A percentile compares a stretch with the other conserved stretches of the same genome.
These are phyloP conservation scores for Passerculus sandwichensis DNA, from an alignment of 2,797 vertebrate species.

Conservation along the genomic window DNA sequence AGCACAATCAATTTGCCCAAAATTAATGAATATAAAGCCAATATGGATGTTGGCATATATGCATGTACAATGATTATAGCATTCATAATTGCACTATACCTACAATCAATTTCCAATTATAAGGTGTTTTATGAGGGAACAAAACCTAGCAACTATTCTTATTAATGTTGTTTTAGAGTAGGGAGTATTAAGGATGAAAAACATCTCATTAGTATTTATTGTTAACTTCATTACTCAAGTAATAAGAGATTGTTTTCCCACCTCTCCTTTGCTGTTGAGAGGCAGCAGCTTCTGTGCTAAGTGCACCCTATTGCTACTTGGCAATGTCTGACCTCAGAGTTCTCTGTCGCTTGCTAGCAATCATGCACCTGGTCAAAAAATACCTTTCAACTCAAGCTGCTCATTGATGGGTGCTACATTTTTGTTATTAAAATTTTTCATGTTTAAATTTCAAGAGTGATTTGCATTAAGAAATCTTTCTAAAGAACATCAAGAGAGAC, in stretches of 20 bases:
- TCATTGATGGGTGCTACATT: slow-evolving; percentile 13
- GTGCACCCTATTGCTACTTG: slow-evolving; percentile 34
- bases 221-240: slow-evolving; percentile 78
- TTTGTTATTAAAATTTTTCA: slow-evolving; percentile 59
- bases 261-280: not conserved
- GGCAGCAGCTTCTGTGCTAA: slow-evolving; percentile 43
- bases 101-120: slow-evolving; percentile 82
- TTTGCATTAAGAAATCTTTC: slow-evolving; percentile 49
- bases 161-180: slow-evolving; percentile 31
- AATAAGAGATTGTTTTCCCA: slow-evolving; percentile 41
- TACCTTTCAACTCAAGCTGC: slow-evolving; percentile 21
- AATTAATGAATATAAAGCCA: slow-evolving; percentile 87
- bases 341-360: slow-evolving; percentile 47
- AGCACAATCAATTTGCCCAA: slow-evolving; percentile 94
- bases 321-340: not conserved
- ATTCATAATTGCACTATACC: not conserved
- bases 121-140: slow-evolving; percentile 79
- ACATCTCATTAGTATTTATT: slow-evolving; percentile 33
- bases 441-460: slow-evolving; percentile 29
- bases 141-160: slow-evolving; percentile 60
- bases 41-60: slow-evolving; percentile 83
- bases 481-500: slow-evolving; percentile 29
- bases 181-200: slow-evolving; percentile 71
- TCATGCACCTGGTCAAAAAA: slow-evolving; percentile 21
- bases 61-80: slow-evolving; percentile 79